Base-by-base conservation (phyloP, 2,113 vertebrate genomes). In the Hemichromis elongatus region DNA sequence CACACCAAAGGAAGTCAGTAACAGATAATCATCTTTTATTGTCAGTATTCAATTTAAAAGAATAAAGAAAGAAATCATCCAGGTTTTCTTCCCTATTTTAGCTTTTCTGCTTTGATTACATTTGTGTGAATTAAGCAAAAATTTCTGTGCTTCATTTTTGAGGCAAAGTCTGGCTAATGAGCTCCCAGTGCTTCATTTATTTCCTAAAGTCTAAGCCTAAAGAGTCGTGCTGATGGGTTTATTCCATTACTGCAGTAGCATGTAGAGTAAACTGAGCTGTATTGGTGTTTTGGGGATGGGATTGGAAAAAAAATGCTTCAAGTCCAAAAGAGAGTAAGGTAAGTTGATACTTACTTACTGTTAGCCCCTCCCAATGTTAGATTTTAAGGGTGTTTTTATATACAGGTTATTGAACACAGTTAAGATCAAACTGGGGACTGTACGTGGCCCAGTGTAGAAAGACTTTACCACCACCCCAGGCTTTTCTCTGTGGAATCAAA, bases 331-430 rank as follows among this genome's bases (percentile, higher is more conserved):
- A 61, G 9, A 61, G 30, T n/a, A 61, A 61, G 9, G 30, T 61
- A 35, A 61, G 30, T 61, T 7, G 12, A 35, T 35, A 61, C 57
- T 0, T 61, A 12, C 57, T 33, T 6, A 6, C 57, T 61, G 18
- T 35, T 61, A 1, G 28, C 35, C 18, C 57, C 30, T 61, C 30
- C 30, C 0, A 35, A 63, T 35, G 18, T 63, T 63, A 63, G 30
- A 61, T 0, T 63, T 2, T 63, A 12, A 63, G 30, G 35, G 35
- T 3, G 19, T 24, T 68, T 9, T 45, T 24, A 40, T 2, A 1
- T 63, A 66, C 7, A 66, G 3, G 9, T 42, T 42, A 42, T 11
- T 42, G 11, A 7, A 11, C 4, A 68, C 35, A 68, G n/a, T 68
- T 42, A 40, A 68, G 35, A 14, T 68, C 35, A 0, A 3, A 9